phyloP scores from a whole-genome alignment of 64 coral and sea anemone species.

The Anthopleura sola region DNA sequence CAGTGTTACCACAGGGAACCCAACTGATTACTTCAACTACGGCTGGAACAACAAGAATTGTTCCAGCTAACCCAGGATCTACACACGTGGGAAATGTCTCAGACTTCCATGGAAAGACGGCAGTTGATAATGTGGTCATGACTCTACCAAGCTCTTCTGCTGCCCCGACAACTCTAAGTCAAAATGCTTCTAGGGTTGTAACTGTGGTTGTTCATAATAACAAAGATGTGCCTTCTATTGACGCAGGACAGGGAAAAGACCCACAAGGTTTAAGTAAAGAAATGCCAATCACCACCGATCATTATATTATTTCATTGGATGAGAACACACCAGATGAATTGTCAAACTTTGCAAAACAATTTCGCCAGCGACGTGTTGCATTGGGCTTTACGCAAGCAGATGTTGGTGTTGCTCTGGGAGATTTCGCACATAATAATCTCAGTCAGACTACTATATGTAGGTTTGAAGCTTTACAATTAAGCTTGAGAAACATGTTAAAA shows the following conservation, averaged over 20 bases:
- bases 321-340: constrained; percentile 56
- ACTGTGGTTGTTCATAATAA: background rate
- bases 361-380: constrained; percentile 72
- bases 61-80: background rate
- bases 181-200: too few species aligned
- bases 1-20: constrained; percentile 17
- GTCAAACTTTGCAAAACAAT: constrained; percentile 76
- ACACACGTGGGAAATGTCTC: background rate
- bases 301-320: constrained; percentile 21
- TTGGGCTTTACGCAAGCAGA: constrained; percentile 85
- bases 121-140: background rate
- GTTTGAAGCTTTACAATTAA: constrained; percentile 90
- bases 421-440: constrained; percentile 65
- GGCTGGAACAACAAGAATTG: background rate
- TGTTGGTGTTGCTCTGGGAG: constrained; percentile 78
- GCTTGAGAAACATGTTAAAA: constrained; percentile 89
- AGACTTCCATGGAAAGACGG: background rate
- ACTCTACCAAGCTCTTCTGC: background rate
- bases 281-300: background rate
- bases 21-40: constrained; percentile 14
- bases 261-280: background rate
- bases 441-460: constrained; percentile 95
- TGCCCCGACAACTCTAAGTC: background rate
- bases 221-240: background rate
- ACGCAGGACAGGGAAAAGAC: background rate